Base-by-base conservation (phyloP, 1,140 invertebrate genomes). In the Papilio glaucus region DNA sequence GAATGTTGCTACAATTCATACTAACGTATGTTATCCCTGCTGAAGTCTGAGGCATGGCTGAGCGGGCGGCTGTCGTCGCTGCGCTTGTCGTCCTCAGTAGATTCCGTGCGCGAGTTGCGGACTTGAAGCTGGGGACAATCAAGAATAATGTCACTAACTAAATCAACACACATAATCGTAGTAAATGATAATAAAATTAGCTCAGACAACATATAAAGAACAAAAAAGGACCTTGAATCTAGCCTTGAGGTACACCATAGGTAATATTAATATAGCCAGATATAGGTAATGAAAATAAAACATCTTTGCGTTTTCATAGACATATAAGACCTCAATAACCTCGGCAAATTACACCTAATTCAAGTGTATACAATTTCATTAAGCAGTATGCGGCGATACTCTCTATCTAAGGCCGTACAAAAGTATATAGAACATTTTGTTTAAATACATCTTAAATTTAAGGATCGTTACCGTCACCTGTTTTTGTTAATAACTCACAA, bases 61-160 rank as follows among this genome's bases (percentile, higher is more conserved):
- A 93, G 88, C 29, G 92, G 92, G 38, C 92, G 72, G 70, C 88
- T 89, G 78, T 89, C 88, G 72, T 91, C 85, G 79, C 90, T 90
- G 21, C 90, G 84, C 65, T 88, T 91, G 76, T 92, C 91, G 41
- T 91, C 90, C 42, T 89, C 86, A 7, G 93, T 92, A 8, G 94
- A 94, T 74, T 95, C 94, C 12, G 94, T 93, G 29, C 94, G 94
- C 9, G 94, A 95, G 76, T 94, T 94, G 18, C 94, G 88, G 65
- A 94, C 93, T 90, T 94, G 88, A 21, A 90, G 83, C 80, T 92
- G 81, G 60, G 37, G 71, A 86, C 74, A 89, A 82, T 77, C 21
- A 78, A 7, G 73, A 6, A 72, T 3, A 39, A 37, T 45, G 21
- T n/a, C n/a, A n/a, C n/a, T n/a, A 39, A 53, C 4, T 61, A 24